Base-by-base conservation (phyloP, 2,113 vertebrate species). In the Erythrolamprus reginae region DNA sequence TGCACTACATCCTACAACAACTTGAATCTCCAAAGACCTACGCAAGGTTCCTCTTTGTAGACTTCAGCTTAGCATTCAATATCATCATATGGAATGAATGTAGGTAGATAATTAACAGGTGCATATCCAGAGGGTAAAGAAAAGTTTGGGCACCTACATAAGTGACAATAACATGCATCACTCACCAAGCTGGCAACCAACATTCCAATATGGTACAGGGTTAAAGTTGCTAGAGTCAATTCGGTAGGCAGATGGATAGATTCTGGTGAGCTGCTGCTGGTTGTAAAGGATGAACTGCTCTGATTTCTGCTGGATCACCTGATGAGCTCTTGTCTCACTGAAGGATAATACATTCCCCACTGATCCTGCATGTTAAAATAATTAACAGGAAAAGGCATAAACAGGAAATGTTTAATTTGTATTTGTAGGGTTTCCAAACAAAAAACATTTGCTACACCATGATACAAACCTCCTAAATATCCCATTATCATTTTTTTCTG, bases 161-260 rank as follows among this genome's bases (percentile, higher is more conserved):
- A 33, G 24, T 10, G 61, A 42, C 38, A 0, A n/a, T n/a, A 48
- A 42, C 28, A 38, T 0, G 10, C 48, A 58, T 33, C 70, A 96
- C 97, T 86, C 90, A 99, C 99, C 99, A 89, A 99, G 92, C 94
- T 99, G 99, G 96, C 98, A 99, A 9, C 99, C 99, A 88, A 98
- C 97, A 0, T 98, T 99, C 99, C 99, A 99, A 95, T 99, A 99
- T 1, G 98, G 97, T 93, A 99, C 96, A 0, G 99, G 99, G 96
- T 99, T 99, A 95, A 99, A 99, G 95, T 99, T 99, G 94, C 98
- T 99, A 83, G 99, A 99, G 96, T 99, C 99, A 0, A 99, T 99
- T 52, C 99, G 97, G 89, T 99, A 99, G 89, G 99, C 99, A 0
- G 99, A 99, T 2, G 99, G 99, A 90, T 99, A 99, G 95, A 99